phyloP scores from a whole-genome alignment of 2,797 vertebrate genomes.

The Emys orbicularis region DNA sequence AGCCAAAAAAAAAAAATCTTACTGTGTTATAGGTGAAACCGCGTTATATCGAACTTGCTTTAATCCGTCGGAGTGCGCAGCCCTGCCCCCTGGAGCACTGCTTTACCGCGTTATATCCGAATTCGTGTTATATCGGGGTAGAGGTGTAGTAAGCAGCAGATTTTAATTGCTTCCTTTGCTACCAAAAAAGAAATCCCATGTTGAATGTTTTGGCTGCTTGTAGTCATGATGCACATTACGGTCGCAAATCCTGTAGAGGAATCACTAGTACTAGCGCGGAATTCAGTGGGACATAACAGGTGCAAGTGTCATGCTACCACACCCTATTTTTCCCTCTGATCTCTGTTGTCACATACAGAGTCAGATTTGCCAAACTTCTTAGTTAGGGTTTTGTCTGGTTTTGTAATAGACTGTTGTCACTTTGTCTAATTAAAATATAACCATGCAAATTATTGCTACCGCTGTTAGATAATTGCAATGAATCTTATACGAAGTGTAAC shows the following conservation, averaged over 20 bases:
- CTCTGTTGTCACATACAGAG: not conserved
- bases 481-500: too few relatives aligned
- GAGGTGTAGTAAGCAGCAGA: not conserved
- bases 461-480: too few relatives aligned
- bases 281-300: not conserved
- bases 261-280: not conserved
- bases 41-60: too few relatives aligned
- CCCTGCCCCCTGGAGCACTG: too few relatives aligned
- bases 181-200: too few relatives aligned
- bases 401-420: not conserved
- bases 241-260: not conserved
- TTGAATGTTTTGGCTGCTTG: not conserved
- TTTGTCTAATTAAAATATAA: too few relatives aligned
- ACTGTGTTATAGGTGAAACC: too few relatives aligned
- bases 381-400: not conserved
- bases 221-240: not conserved
- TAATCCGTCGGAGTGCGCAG: too few relatives aligned
- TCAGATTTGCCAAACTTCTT: not conserved
- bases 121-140: too few relatives aligned
- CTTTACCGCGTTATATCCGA: too few relatives aligned
- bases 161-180: not conserved
- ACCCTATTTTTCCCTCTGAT: not conserved
- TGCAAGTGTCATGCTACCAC: not conserved
- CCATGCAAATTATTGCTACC: too few relatives aligned
- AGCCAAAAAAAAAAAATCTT: too few relatives aligned